Conservation (phyloP, 1,140 invertebrate species). For the Polypedilum vanderplanki region DNA sequence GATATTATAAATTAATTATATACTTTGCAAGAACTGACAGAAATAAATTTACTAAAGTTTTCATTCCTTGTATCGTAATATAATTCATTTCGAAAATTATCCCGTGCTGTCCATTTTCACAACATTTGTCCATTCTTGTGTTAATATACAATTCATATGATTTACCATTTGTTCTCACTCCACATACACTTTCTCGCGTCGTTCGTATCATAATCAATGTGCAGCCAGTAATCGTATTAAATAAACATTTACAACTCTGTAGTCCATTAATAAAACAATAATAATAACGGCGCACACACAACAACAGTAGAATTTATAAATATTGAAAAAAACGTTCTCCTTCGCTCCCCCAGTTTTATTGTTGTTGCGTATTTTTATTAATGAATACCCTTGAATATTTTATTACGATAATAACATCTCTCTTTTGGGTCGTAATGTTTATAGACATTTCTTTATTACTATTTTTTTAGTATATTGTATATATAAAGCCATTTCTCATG, state of each 20-base stretch:
- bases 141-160: constrained; percentile 19
- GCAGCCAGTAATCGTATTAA: constrained; percentile 24
- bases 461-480: neutral
- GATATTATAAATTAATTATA: too few species aligned
- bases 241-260: constrained; percentile 25
- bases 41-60: too few species aligned
- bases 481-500: neutral
- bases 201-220: constrained; percentile 22
- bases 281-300: constrained; percentile 13
- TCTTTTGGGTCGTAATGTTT: constrained; percentile 18
- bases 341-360: neutral
- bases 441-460: constrained; percentile 24
- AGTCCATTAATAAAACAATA: constrained; percentile 28
- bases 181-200: neutral
- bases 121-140: neutral
- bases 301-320: neutral
- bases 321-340: neutral
- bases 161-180: neutral
- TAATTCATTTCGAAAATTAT: too few species aligned
- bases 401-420: constrained; percentile 27
- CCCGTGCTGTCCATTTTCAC: neutral
- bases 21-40: too few species aligned
- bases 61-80: too few species aligned
- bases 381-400: constrained; percentile 26
- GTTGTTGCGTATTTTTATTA: constrained; percentile 7